Conservation (phyloP, 2,113 vertebrate genomes). For the Campylorhamphus procurvoides region DNA sequence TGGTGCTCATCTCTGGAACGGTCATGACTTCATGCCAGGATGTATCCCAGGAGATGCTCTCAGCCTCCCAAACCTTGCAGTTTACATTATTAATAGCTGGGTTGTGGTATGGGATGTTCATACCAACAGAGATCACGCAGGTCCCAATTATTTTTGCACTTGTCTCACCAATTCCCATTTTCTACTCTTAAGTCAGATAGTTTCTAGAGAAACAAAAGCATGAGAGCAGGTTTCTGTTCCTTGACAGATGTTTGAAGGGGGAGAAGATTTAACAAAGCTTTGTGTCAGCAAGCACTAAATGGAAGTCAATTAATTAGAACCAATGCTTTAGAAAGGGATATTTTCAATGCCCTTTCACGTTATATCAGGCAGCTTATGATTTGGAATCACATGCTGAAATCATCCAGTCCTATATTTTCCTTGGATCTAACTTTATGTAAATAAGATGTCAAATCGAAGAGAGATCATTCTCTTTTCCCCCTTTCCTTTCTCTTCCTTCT, state of each 20-base stretch:
- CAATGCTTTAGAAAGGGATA: not conserved
- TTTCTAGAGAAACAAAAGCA: not conserved
- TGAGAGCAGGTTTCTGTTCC: not conserved
- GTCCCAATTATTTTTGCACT: constrained; percentile 39
- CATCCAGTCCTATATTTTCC: not conserved
- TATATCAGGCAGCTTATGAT: not conserved
- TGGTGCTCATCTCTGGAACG: not conserved
- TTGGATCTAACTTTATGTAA: not conserved
- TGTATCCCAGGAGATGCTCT: not conserved
- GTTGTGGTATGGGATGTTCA: not conserved
- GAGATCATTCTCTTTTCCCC: not conserved
- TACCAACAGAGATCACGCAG: not conserved
- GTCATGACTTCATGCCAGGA: not conserved
- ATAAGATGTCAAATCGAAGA: not conserved
- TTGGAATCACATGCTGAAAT: not conserved
- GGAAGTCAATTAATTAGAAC: not conserved
- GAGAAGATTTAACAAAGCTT: not conserved
- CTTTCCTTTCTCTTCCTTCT: not conserved
- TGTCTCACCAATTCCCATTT: not conserved
- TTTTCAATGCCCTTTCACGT: not conserved
- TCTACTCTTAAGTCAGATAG: not conserved
- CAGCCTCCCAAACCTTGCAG: not conserved
- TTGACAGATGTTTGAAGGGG: not conserved
- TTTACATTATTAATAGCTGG: constrained; percentile 32
- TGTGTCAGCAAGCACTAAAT: not conserved